phyloP scores from a whole-genome alignment of 2,888 invertebrate genomes.

The Drosophila setosimentum region DNA sequence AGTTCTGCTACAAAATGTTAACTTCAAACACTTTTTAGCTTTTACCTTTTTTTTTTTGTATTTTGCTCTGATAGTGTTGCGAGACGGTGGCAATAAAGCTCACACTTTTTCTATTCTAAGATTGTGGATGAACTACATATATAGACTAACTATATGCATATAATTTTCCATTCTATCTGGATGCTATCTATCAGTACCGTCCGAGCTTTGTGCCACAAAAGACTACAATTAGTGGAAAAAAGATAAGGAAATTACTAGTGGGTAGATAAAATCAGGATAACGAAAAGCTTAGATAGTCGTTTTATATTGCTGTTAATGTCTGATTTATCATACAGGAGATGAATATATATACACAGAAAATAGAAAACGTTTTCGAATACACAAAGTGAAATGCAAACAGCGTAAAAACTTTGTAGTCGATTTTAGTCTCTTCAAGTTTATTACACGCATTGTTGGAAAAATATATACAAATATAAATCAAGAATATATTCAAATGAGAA shows the following conservation, averaged over 20 bases:
- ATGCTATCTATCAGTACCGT: slow-evolving; percentile 22
- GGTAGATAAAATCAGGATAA: too few relatives aligned
- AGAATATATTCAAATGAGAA: not conserved
- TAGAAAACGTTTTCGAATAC: not conserved
- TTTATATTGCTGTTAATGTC: not conserved
- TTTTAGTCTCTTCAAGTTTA: too few relatives aligned
- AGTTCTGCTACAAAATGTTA: too few relatives aligned
- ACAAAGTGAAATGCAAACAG: not conserved
- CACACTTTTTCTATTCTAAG: not conserved
- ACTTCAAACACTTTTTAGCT: not conserved
- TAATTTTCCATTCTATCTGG: not conserved
- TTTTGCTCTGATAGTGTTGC: not conserved
- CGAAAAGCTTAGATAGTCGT: not conserved
- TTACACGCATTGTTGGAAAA: not conserved
- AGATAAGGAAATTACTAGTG: not conserved
- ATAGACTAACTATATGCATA: not conserved
- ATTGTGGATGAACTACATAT: not conserved
- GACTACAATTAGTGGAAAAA: not conserved
- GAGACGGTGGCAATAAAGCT: not conserved
- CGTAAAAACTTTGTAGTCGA: not conserved
- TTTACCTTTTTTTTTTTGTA: not conserved
- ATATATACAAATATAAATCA: not conserved
- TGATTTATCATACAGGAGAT: not conserved
- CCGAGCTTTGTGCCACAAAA: not conserved
- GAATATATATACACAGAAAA: not conserved